These are phyloP conservation scores for Allygus modestus DNA, from an alignment of 2,888 invertebrate genomes.

Conservation along the genomic window DNA sequence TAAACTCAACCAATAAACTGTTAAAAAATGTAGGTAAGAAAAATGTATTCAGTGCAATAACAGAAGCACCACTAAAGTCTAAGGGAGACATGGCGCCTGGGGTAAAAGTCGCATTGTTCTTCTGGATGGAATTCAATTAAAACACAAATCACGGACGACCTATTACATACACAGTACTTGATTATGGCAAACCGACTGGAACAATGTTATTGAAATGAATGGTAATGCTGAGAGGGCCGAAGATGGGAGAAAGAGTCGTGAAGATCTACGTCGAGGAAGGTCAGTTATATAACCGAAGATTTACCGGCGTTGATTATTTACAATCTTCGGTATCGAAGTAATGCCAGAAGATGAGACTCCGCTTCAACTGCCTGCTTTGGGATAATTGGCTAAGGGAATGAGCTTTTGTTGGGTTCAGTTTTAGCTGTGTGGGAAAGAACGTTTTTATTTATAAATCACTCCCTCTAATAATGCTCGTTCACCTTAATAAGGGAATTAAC, in stretches of 20 bases:
- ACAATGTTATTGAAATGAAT: slow-evolving; percentile 52
- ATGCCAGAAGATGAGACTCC: not conserved
- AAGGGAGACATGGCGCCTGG: not conserved
- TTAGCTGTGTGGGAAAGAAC: too few species aligned
- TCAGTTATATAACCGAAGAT: slow-evolving; percentile 34
- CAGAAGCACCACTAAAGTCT: too few species aligned
- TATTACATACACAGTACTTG: slow-evolving; percentile 19
- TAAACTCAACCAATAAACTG: too few species aligned
- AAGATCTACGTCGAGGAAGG: slow-evolving; percentile 27
- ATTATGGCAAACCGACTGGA: slow-evolving; percentile 1
- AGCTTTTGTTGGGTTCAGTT: too few species aligned
- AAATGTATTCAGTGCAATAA: too few species aligned
- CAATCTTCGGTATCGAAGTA: not conserved
- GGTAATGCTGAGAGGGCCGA: slow-evolving; percentile 17
- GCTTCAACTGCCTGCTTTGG: not conserved
- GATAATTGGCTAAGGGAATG: not conserved
- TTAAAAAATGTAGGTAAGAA: too few species aligned
- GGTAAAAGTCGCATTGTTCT: not conserved
- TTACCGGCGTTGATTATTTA: not conserved
- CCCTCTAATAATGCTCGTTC: too few species aligned
- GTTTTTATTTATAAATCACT: too few species aligned
- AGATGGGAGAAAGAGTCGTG: slow-evolving; percentile 29
- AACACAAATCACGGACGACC: slow-evolving; percentile 42
- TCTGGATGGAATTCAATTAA: slow-evolving; percentile 24
- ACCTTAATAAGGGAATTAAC: too few species aligned